Evolutionary conservation across 2,888 invertebrate species (phyloP), one percentile per base, ranked within the genome.

Genomic region (Meta bourneti): DNA sequence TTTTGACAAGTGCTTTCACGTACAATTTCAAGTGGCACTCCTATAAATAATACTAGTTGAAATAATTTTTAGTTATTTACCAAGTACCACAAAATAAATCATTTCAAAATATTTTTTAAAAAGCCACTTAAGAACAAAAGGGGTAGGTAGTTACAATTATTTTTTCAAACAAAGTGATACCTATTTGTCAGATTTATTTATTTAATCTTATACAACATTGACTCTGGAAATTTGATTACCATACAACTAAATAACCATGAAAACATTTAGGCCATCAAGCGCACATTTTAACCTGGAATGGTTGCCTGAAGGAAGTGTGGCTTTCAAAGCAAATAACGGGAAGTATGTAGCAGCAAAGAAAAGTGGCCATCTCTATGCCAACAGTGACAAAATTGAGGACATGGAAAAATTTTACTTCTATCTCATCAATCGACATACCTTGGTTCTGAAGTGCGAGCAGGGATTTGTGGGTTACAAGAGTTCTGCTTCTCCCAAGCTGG

Each of bases 371-470:
- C 96, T 99, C 93, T 98, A 97, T 95, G 98, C 98, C 94, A 98
- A 97, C 95, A 96, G 97, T 4, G 98, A 98, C 95, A 94, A 94
- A 34, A 95, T 96, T 93, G 97, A 97, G 94, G 98, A 98, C 94
- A 97, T 97, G 94, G 98, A 98, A 96, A 98, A 98, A 95, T 99
- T 98, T 95, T 97, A 97, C 96, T 98, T 99, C 96, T 98, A 98
- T 95, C 96, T 98, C 94, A 98, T 98, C 94, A 98, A 98, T 96
- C 96, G 98, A 94, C 98, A 98, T 9, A 97, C 98, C 94, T 96
- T 99, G 95, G 98, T 99, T 94, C 96, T 99, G 94, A 98, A 98
- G 95, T 97, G 98, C 95, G 98, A 99, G 94, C 98, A 98, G 95
- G 99, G 99, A 77, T 99, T 98, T 95, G 98, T 99, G 90, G 99